Conservation (phyloP, 2,888 invertebrate species). For the Acanthoscelides obtectus region DNA sequence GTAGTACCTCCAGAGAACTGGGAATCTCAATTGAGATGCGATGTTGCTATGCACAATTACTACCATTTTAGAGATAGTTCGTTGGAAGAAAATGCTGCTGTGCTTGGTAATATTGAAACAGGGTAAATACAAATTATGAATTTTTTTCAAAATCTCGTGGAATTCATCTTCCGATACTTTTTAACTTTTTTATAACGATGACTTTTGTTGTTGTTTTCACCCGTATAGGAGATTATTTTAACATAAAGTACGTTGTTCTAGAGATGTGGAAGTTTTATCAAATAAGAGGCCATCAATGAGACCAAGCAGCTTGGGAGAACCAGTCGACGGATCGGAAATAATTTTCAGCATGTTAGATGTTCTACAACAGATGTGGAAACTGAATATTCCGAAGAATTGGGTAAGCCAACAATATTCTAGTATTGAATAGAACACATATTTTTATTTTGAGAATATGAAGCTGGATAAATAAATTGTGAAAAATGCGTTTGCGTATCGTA, state of each 20-base stretch:
- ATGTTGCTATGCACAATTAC: constrained; percentile 60
- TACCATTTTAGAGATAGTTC: constrained; percentile 46
- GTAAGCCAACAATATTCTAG: too few species aligned
- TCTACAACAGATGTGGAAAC: constrained; percentile 69
- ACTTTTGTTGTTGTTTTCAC: too few species aligned
- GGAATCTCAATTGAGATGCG: constrained; percentile 54
- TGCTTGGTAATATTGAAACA: constrained; percentile 73
- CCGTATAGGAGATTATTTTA: not conserved
- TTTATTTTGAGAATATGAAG: too few species aligned
- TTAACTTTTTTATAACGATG: too few species aligned
- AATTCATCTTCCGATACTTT: too few species aligned
- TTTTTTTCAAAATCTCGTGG: too few species aligned
- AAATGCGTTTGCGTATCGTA: too few species aligned
- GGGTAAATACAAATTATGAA: constrained; percentile 54
- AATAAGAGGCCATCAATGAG: constrained; percentile 51
- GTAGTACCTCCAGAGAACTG: constrained; percentile 54
- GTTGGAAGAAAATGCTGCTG: constrained; percentile 69
- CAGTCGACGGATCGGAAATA: constrained; percentile 73
- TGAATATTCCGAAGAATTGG: constrained; percentile 72
- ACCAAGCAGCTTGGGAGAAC: constrained; percentile 46
- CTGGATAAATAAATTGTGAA: too few species aligned
- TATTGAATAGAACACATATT: too few species aligned
- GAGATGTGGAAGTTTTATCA: constrained; percentile 54
- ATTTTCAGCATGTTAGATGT: constrained; percentile 83
- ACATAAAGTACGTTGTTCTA: constrained; percentile 28